Percentiles rank a stretch among this genome's conserved stretches.
Conservation (phyloP, 1,140 invertebrate genomes). For the Neodiprion pinetum region DNA sequence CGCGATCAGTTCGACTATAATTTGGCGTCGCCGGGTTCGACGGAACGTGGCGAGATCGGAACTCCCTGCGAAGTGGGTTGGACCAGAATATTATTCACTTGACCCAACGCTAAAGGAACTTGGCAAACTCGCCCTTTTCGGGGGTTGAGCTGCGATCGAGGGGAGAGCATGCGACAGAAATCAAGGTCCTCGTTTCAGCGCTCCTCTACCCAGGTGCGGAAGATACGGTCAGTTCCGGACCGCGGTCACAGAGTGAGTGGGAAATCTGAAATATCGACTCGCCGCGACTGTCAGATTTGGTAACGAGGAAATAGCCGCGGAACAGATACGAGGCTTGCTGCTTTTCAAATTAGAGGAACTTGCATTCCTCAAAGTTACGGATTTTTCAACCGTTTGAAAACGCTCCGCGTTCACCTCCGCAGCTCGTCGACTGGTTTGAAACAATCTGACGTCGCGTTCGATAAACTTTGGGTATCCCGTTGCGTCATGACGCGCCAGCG, state of each 20-base stretch:
- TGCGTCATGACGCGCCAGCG: constrained; percentile 1
- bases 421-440: neutral
- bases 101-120: neutral
- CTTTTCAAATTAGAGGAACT: neutral
- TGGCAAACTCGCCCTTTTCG: neutral
- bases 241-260: neutral
- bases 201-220: neutral
- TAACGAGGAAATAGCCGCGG: neutral
- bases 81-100: no score
- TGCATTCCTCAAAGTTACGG: neutral
- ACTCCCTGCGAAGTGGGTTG: no score
- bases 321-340: neutral
- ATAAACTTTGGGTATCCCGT: neutral
- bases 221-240: neutral
- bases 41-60: no score
- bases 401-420: neutral
- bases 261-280: neutral
- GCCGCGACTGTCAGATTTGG: neutral
- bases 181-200: neutral
- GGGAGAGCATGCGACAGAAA: neutral
- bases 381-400: neutral
- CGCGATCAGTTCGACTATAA: no score
- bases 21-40: no score
- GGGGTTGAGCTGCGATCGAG: no score
- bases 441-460: neutral